Conservation (phyloP, 2,113 vertebrate genomes). For the Clarias magur region DNA sequence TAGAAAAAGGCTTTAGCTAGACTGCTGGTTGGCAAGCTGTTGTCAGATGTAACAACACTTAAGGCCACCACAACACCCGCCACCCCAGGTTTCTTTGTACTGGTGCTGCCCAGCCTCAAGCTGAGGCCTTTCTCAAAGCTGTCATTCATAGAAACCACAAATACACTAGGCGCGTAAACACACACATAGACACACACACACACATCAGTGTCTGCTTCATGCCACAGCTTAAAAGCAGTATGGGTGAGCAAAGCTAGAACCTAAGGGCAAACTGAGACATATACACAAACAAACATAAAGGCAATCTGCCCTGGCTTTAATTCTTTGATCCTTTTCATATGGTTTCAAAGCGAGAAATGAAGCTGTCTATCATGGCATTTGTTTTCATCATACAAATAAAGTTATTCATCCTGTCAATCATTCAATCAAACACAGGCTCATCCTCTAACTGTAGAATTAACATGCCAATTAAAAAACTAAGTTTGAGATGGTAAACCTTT, state of each 20-base stretch:
- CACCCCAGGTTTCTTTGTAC: constrained; percentile 42
- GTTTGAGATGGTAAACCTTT: neutral
- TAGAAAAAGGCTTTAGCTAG: constrained; percentile 63
- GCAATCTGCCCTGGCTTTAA: constrained; percentile 34
- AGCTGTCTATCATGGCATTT: constrained; percentile 59
- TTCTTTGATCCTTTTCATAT: constrained; percentile 58
- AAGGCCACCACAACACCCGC: constrained; percentile 60
- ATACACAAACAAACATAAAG: constrained; percentile 29
- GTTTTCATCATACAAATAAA: constrained; percentile 52
- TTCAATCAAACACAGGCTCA: constrained; percentile 70
- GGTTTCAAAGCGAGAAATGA: constrained; percentile 56
- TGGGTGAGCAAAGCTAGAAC: constrained; percentile 43
- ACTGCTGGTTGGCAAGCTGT: constrained; percentile 72
- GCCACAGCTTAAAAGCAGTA: constrained; percentile 48
- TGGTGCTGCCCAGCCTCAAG: constrained; percentile 40
- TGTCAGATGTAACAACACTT: constrained; percentile 71
- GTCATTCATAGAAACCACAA: constrained; percentile 33
- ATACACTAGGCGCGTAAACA: constrained; percentile 19
- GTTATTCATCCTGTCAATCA: constrained; percentile 71
- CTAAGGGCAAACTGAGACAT: constrained; percentile 37
- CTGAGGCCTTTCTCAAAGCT: constrained; percentile 34
- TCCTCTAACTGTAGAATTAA: constrained; percentile 70
- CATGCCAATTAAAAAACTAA: constrained; percentile 53
- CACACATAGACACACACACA: constrained; percentile 36
- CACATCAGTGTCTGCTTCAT: constrained; percentile 54